phyloP scores from a whole-genome alignment of 2,888 invertebrate genomes.

The Tipula helvola region DNA sequence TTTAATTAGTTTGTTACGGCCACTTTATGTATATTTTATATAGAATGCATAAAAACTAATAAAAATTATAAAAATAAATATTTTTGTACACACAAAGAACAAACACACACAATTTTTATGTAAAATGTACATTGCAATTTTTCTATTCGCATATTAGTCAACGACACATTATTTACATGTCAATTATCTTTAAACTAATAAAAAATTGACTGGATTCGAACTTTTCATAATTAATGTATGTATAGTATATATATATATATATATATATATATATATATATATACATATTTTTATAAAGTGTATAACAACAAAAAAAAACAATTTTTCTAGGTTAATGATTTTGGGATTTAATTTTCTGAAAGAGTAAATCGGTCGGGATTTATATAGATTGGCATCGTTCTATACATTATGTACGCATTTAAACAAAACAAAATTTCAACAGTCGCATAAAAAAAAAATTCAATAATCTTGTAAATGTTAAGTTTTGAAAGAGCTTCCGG shows the following conservation, averaged over 20 bases:
- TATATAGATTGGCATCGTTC: neutral
- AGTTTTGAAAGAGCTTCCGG: neutral
- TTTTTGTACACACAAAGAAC: neutral
- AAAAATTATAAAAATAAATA: neutral
- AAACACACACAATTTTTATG: neutral
- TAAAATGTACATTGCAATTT: neutral
- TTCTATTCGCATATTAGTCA: neutral
- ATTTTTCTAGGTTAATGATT: neutral
- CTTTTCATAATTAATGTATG: neutral
- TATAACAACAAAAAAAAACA: neutral
- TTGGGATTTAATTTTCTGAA: neutral
- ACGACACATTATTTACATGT: constrained; percentile 4
- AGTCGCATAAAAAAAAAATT: neutral
- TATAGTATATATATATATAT: neutral
- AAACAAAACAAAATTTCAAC: neutral
- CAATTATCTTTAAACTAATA: constrained; percentile 4
- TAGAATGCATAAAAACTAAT: neutral
- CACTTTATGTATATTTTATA: neutral
- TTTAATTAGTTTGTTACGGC: neutral
- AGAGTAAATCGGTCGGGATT: neutral
- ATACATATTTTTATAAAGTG: neutral
- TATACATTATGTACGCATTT: neutral
- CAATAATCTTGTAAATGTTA: neutral
- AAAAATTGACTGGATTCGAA: constrained; percentile 9
- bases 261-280: neutral